A percentile compares a stretch with the other conserved stretches of the same genome.
These are phyloP conservation scores for Diabrotica undecimpunctata DNA, from an alignment of 1,140 invertebrate genomes.

Conservation along the genomic window DNA sequence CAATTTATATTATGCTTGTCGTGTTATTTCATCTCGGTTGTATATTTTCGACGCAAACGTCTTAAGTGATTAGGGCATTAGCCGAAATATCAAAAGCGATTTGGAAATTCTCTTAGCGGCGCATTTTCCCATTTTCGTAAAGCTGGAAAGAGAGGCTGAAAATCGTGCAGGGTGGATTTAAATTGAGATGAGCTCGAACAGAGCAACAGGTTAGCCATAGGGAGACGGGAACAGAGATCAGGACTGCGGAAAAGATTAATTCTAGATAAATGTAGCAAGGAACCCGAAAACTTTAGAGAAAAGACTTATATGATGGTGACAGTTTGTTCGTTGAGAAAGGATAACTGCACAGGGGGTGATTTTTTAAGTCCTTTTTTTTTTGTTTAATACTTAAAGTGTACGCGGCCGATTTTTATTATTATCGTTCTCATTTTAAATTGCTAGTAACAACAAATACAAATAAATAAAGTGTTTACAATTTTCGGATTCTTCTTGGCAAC, in stretches of 20 bases:
- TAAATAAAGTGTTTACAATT: too few relatives aligned
- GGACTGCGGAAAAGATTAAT: slow-evolving; percentile 34
- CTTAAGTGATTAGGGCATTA: not conserved
- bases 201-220: slow-evolving; percentile 35
- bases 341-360: not conserved
- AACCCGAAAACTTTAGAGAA: not conserved
- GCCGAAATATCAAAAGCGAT: not conserved
- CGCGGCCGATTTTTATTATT: too few relatives aligned
- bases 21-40: too few relatives aligned
- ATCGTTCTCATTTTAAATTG: too few relatives aligned
- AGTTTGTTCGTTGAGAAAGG: not conserved
- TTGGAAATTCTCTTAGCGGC: not conserved
- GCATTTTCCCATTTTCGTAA: slow-evolving; percentile 2
- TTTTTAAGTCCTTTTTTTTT: too few relatives aligned
- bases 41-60: too few relatives aligned
- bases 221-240: slow-evolving; percentile 28
- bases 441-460: too few relatives aligned
- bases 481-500: too few relatives aligned
- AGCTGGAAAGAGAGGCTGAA: not conserved
- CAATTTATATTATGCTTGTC: too few relatives aligned
- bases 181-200: slow-evolving; percentile 35
- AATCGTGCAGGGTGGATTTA: slow-evolving; percentile 24
- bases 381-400: too few relatives aligned
- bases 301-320: not conserved
- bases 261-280: slow-evolving; percentile 7